Percentiles rank a stretch among this genome's conserved stretches.
These are phyloP conservation scores for Endotricha flammealis DNA, from an alignment of 2,888 invertebrate genomes.

Conservation along the genomic window DNA sequence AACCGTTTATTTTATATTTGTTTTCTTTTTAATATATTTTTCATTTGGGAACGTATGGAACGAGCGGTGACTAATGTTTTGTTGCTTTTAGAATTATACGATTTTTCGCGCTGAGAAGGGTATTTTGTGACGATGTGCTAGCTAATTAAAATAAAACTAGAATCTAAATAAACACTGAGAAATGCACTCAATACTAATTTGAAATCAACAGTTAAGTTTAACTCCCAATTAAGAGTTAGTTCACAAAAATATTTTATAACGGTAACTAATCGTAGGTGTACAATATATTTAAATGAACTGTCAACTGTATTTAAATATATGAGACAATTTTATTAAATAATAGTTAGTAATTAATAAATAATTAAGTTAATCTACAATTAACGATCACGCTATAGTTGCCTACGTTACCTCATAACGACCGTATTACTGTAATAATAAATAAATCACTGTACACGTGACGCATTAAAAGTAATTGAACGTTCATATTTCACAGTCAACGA, in stretches of 20 bases:
- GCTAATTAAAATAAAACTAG: too few relatives aligned
- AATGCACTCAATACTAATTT: too few relatives aligned
- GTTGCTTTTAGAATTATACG: constrained; percentile 2
- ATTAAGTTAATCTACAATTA: constrained; percentile 12
- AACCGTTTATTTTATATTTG: neutral
- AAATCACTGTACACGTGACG: constrained; percentile 52
- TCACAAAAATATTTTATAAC: too few relatives aligned
- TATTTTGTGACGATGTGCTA: constrained; percentile 3
- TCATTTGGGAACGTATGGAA: constrained; percentile 9
- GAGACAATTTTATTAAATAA: neutral
- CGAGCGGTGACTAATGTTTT: constrained; percentile 19
- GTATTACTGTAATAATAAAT: constrained; percentile 19
- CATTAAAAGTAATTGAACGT: constrained; percentile 34
- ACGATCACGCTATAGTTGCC: constrained; percentile 8
- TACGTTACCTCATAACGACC: neutral
- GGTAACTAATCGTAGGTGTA: too few relatives aligned
- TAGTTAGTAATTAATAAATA: constrained; percentile 1
- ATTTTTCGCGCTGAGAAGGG: too few relatives aligned
- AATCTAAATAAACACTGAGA: too few relatives aligned
- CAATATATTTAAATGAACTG: too few relatives aligned
- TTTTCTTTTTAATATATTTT: constrained; percentile 4
- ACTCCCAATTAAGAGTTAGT: too few relatives aligned
- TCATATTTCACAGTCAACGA: constrained; percentile 36
- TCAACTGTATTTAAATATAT: too few relatives aligned
- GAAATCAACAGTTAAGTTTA: too few relatives aligned